Conservation (phyloP, 2,888 invertebrate genomes). For the Gasteruption jaculator region DNA sequence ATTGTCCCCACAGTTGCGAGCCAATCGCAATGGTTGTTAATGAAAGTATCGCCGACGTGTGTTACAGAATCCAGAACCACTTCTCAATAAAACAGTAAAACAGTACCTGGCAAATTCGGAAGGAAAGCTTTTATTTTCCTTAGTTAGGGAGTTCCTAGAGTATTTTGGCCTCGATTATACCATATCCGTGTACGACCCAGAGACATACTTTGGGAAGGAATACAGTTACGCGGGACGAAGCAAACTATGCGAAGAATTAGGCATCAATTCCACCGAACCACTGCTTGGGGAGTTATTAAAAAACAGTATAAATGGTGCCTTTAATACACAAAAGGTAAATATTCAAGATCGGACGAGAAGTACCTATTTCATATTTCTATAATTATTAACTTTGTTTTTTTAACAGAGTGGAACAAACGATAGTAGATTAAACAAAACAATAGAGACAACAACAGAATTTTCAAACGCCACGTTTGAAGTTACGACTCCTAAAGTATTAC, state of each 20-base stretch:
- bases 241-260: slow-evolving; percentile 47
- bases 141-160: slow-evolving; percentile 78
- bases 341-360: too few species aligned
- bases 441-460: slow-evolving; percentile 33
- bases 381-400: slow-evolving; percentile 9
- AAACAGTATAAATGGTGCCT: slow-evolving; percentile 43
- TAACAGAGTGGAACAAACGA: slow-evolving; percentile 38
- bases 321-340: slow-evolving; percentile 39
- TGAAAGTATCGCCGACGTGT: too few species aligned
- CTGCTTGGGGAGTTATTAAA: slow-evolving; percentile 47
- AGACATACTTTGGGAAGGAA: slow-evolving; percentile 66
- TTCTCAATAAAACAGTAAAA: slow-evolving; percentile 58
- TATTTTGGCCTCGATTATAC: slow-evolving; percentile 77
- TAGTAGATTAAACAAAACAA: slow-evolving; percentile 33
- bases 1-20: too few species aligned
- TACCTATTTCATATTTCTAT: slow-evolving; percentile 7
- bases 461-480: slow-evolving; percentile 46
- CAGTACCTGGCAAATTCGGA: slow-evolving; percentile 58
- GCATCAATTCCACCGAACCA: slow-evolving; percentile 44
- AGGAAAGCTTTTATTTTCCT: slow-evolving; percentile 59
- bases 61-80: slow-evolving; percentile 53
- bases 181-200: slow-evolving; percentile 75
- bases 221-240: slow-evolving; percentile 60
- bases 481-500: slow-evolving; percentile 39
- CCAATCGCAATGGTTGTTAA: too few species aligned